Evolutionary conservation across 2,888 invertebrate genomes (phyloP), one percentile per base, ranked within the genome.

Genomic region (Arrhopalites spinosus): DNA sequence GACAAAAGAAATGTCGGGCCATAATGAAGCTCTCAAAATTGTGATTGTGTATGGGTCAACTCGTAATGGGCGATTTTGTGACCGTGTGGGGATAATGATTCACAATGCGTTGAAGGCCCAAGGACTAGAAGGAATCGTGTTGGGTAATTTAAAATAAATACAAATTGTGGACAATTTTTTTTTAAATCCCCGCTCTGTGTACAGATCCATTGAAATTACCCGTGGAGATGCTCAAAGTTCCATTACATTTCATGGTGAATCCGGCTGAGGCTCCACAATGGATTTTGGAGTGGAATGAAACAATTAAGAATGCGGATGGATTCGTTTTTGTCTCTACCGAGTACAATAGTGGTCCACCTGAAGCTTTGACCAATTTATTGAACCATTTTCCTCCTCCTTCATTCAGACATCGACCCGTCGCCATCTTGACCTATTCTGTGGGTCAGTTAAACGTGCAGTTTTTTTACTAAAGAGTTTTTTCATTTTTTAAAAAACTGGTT

Each of bases 361-460:
- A 87, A 23, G 87, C 86, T 0, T 84, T 88, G n/a, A 78, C 84
- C 61, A 86, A 86, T 79, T 83, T 87, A 83, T n/a, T 87, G 79
- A 85, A 86, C 81, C 86, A 87, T 79, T 87, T 88, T 75, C 84
- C 86, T 1, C 84, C 85, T 1, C 83, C 84, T n/a, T 81, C 84
- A 56, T 88, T 82, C 78, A 79, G 84, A n/a, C 86, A 84, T 78
- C 84, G 84, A 69, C 85, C 86, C 29, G 83, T 83, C 68, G 84
- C 83, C 53, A 83, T 85, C 74, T 82, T 84, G 72, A 80, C 83
- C 29, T 86, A 86, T 78, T 85, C 85, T 1, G 70, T 82, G 70
- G 85, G 86, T 85, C 70, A 80, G 78, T 25, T 59, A 2, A 5
- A n/a, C 45, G 15, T n/a, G n/a, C n/a, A n/a, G n/a, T n/a, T n/a